Evolutionary conservation across 2,113 vertebrate genomes (phyloP).

Genomic region (Marmota monax): DNA sequence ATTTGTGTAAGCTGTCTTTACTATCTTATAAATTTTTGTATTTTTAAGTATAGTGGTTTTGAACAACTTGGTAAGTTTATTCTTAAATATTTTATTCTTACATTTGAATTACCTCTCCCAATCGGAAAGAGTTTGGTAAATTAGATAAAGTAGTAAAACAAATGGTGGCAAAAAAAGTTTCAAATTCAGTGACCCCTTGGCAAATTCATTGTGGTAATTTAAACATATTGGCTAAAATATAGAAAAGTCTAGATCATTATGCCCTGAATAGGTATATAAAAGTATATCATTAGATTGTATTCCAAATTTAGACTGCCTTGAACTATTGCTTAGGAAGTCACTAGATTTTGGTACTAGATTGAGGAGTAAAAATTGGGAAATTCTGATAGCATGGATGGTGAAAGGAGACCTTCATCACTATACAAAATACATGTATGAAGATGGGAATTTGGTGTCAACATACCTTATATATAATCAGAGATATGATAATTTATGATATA

Average conservation of each 20-base stretch:
- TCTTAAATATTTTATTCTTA: conserved; percentile 31
- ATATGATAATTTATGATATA: no score
- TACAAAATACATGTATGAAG: no score
- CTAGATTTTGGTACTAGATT: not conserved
- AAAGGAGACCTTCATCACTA: no score
- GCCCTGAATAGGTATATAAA: not conserved
- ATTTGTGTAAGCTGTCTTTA: not conserved
- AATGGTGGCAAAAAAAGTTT: not conserved
- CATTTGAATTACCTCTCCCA: conserved; percentile 34
- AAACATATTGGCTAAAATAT: not conserved
- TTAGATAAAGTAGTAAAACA: not conserved
- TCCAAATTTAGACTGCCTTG: not conserved
- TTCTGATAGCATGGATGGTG: not conserved
- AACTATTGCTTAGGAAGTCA: conserved; percentile 24
- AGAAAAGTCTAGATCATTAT: not conserved
- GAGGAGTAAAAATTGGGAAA: conserved; percentile 9
- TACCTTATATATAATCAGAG: no score
- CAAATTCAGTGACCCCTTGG: not conserved
- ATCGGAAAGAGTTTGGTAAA: not conserved
- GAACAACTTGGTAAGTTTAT: not conserved
- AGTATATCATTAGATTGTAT: not conserved
- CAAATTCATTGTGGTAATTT: not conserved
- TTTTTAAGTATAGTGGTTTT: not conserved
- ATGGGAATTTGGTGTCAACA: no score
- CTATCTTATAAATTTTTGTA: not conserved